A percentile compares a stretch with the other conserved stretches of the same genome.
These are phyloP conservation scores for Alentia gelatinosa DNA, from an alignment of 2,888 invertebrate genomes.

Conservation along the genomic window DNA sequence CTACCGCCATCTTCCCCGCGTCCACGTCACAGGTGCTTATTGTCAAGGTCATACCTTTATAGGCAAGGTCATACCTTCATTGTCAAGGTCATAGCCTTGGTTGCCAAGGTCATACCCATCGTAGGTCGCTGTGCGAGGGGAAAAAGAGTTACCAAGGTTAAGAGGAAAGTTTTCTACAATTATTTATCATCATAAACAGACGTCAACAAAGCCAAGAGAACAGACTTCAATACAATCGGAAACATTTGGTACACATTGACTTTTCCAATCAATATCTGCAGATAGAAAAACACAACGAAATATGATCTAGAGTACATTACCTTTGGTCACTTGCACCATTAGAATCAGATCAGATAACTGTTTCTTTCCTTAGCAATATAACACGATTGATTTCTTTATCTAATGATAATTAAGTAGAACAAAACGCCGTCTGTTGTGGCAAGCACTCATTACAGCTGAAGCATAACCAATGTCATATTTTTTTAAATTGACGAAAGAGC, in stretches of 20 bases:
- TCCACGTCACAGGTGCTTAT: conserved; percentile 28
- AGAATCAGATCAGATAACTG: background rate
- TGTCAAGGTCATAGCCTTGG: background rate
- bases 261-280: background rate
- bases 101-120: background rate
- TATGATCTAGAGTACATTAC: background rate
- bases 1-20: background rate
- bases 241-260: conserved; percentile 24
- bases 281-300: conserved; percentile 19
- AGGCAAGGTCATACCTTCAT: background rate
- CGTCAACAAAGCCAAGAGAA: conserved; percentile 37
- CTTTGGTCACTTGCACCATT: background rate
- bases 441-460: background rate
- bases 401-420: conserved; percentile 18
- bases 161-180: conserved; percentile 31
- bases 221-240: conserved; percentile 40
- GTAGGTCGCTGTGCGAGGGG: background rate
- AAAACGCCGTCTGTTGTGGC: background rate
- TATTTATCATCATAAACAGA: conserved; percentile 34
- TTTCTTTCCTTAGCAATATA: background rate
- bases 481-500: background rate
- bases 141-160: conserved; percentile 13
- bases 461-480: background rate
- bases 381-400: background rate
- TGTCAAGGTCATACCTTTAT: background rate